Base-by-base conservation (phyloP, 2,113 vertebrate genomes). In the Prietella phreatophila region DNA sequence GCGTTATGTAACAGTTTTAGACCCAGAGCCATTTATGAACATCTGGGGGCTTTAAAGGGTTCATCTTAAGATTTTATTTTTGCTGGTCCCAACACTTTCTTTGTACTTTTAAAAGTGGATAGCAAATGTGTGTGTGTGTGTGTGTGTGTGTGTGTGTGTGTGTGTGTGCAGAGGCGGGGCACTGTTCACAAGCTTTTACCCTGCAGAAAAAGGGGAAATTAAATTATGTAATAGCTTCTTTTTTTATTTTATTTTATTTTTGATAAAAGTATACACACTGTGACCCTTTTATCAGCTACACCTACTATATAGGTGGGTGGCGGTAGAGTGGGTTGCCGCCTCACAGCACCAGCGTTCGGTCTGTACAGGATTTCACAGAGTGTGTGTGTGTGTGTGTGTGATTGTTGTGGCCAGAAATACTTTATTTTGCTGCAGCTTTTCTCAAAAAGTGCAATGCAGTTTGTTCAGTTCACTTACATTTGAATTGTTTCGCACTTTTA, bases 1-100 rank as follows among this genome's bases (percentile, higher is more conserved):
- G 85, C 63, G 81, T 87, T 87, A 83, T 71, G 42, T 83, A 87
- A 87, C 81, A 60, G 69, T 14, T 75, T 15, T 17, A 69, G 27
- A 60, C 86, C 80, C 83, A 22, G 5, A 11, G 63, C 27, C 20
- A 39, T 60, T 60, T 60, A 39, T 82, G 80, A 82, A 61, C 56
- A 82, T 82, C 56, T 61, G 80, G 80, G 33, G 36, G 56, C n/a
- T 53, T 58, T 58, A 55, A 79, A 79, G 5, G 4, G 14, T 80
- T 2, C 76, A 55, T 53, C 50, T 30, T 47, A 76, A 76, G 39
- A 22, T 39, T 20, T 67, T n/a, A 2, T 60, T 36, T 42, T 25
- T n/a, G 22, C 76, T 79, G 39, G 20, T 76, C 47, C 42, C 13
- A 0, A n/a, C 25, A 30, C 47, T 53, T 53, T 55, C 4, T 27